Evolutionary conservation across 2,797 vertebrate genomes (phyloP).

Genomic region (Leptatherina wallacei): DNA sequence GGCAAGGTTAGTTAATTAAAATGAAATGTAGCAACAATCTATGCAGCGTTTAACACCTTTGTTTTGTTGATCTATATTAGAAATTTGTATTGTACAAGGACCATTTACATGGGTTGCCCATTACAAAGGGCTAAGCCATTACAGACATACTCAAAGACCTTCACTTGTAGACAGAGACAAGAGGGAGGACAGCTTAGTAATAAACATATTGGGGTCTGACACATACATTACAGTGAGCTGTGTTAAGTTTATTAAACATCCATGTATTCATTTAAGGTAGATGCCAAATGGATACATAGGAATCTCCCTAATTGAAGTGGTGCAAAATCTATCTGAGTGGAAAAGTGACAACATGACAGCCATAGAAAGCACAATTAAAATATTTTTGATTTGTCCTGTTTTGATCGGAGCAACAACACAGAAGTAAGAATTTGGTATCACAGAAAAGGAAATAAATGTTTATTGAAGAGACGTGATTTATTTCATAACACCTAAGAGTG

Average conservation of each 20-base stretch:
- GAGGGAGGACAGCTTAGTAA: constrained; percentile 68
- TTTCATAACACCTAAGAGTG: constrained; percentile 34
- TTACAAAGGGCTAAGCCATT: constrained; percentile 76
- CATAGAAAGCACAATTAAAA: constrained; percentile 67
- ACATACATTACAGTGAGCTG: constrained; percentile 65
- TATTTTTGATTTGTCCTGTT: constrained; percentile 7
- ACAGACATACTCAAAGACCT: constrained; percentile 73
- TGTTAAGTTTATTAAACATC: constrained; percentile 46
- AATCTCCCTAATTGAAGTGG: constrained; percentile 68
- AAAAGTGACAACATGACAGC: constrained; percentile 66
- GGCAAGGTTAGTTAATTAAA: constrained; percentile 73
- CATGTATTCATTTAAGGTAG: constrained; percentile 77
- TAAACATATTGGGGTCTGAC: constrained; percentile 63
- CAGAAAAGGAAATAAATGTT: constrained; percentile 67
- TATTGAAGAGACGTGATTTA: constrained; percentile 56
- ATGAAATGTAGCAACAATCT: constrained; percentile 73
- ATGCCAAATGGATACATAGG: constrained; percentile 78
- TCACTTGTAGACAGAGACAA: constrained; percentile 78
- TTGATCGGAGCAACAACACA: constrained; percentile 54
- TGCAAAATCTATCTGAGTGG: constrained; percentile 63
- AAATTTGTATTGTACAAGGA: constrained; percentile 77
- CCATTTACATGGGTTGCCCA: constrained; percentile 88
- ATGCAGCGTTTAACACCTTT: constrained; percentile 53
- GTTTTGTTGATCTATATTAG: constrained; percentile 57
- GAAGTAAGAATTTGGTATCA: constrained; percentile 49